A percentile compares a stretch with the other conserved stretches of the same genome.
These are phyloP conservation scores for Branchellion lobata DNA, from an alignment of 2,888 invertebrate genomes.

Conservation along the genomic window DNA sequence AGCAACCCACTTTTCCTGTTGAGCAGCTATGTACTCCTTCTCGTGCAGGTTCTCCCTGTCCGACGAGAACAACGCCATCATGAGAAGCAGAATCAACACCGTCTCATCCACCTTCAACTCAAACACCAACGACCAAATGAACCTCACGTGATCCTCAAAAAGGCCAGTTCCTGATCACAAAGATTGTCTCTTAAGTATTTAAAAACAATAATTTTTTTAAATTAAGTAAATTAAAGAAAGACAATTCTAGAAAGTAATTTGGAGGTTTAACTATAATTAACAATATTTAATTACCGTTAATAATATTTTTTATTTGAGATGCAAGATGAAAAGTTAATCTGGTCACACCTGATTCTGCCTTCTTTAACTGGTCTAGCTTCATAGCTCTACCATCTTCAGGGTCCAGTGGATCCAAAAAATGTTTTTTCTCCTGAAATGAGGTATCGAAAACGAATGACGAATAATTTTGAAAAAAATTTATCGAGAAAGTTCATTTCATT, in stretches of 20 bases:
- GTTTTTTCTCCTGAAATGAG: conserved; percentile 70
- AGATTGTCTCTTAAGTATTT: too few species aligned
- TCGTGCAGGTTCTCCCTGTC: conserved; percentile 72
- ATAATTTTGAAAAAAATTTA: too few species aligned
- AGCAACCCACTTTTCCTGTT: conserved; percentile 61
- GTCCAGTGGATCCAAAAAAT: conserved; percentile 73
- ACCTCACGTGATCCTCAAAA: conserved; percentile 62
- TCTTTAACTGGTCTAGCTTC: conserved; percentile 83
- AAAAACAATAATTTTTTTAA: too few species aligned
- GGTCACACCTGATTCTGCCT: conserved; percentile 59
- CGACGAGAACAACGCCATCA: conserved; percentile 86
- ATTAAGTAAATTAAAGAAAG: too few species aligned
- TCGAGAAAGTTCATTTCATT: too few species aligned
- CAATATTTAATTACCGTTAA: background rate
- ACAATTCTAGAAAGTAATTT: too few species aligned
- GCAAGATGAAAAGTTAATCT: background rate
- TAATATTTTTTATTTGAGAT: background rate
- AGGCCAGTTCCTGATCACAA: conserved; percentile 52
- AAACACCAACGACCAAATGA: conserved; percentile 70
- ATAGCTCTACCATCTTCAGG: conserved; percentile 71
- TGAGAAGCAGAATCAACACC: conserved; percentile 85
- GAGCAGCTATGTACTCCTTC: conserved; percentile 58
- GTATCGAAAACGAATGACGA: background rate
- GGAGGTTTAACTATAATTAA: too few species aligned
- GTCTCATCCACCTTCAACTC: conserved; percentile 82